Base-by-base conservation (phyloP, 2,113 vertebrate genomes). In the Centrocercus urophasianus region DNA sequence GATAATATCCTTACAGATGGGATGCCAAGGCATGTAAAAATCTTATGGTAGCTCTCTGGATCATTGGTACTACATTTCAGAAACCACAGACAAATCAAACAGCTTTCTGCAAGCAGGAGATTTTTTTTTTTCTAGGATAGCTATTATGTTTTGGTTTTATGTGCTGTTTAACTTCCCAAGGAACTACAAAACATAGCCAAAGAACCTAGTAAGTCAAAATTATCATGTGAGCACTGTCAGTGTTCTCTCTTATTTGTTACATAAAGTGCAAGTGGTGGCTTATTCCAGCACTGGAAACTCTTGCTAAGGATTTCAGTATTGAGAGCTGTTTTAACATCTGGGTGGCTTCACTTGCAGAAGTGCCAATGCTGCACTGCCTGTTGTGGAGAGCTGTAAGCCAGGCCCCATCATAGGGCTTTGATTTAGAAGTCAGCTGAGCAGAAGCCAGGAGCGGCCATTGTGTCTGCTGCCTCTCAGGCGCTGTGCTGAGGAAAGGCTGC, bases 71-170 rank as follows among this genome's bases (percentile, higher is more conserved):
- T 74, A 43, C 47, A 64, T 86, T 96, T 83, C 77, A 64, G 78
- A 96, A 95, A 83, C 40, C 72, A 93, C 80, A 81, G 34, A 52
- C 38, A 77, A 86, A 83, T 93, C 83, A 91, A 83, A 54, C 32
- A 91, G 19, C 3, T 43, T 28, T 74, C 61, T 88, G 61, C 82
- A 28, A 78, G 20, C 10, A 70, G 11, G 16, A 15, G 6, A 42
- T 54, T 60, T 21, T 40, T 73, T 79, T 38, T 64, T 40, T 19
- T 32, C 76, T 81, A 52, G 52, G 34, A n/a, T 93, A 88, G 86
- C 76, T 57, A 32, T 94, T 93, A 67, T 47, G 14, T 83, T 88
- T 86, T 78, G 40, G 38, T 12, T 30, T 94, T 88, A 19, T 67
- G 34, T 72, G 57, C n/a, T 78, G 21, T 71, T 74, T 50, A 74